A percentile compares a stretch with the other conserved stretches of the same genome.
Evolutionary conservation across 2,888 invertebrate genomes (phyloP).

Genomic region (Bruchidius siliquastri): DNA sequence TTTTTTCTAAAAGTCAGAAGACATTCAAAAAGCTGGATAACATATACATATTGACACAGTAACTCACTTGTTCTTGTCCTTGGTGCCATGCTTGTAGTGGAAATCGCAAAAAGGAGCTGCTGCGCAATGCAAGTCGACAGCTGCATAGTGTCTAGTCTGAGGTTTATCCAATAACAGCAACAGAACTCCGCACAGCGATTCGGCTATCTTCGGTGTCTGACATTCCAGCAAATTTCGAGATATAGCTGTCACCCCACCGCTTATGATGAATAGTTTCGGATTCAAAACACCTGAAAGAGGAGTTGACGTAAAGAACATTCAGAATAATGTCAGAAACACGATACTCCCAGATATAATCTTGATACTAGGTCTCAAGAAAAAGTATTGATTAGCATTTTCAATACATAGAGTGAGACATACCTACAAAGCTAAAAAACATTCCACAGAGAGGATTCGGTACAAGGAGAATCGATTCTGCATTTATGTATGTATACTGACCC

Average conservation of each 20-base stretch:
- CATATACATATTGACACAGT: neutral
- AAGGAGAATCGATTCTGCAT: too few relatives aligned
- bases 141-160: conserved; percentile 67
- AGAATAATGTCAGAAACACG: too few relatives aligned
- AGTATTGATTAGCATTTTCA: too few relatives aligned
- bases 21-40: too few relatives aligned
- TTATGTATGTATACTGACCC: too few relatives aligned
- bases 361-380: too few relatives aligned
- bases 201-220: conserved; percentile 83
- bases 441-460: too few relatives aligned
- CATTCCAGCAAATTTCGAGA: conserved; percentile 80
- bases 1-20: too few relatives aligned
- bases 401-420: too few relatives aligned
- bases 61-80: conserved; percentile 63
- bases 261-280: conserved; percentile 71
- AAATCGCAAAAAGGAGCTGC: conserved; percentile 93
- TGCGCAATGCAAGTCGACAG: conserved; percentile 79
- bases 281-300: conserved; percentile 67
- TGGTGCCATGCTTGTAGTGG: conserved; percentile 69
- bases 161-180: conserved; percentile 83
- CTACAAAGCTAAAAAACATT: too few relatives aligned
- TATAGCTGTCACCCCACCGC: conserved; percentile 79
- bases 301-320: neutral
- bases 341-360: too few relatives aligned
- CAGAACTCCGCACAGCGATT: conserved; percentile 83